Evolutionary conservation across 2,113 vertebrate species (phyloP).

Genomic region (Malurus cyaneus): DNA sequence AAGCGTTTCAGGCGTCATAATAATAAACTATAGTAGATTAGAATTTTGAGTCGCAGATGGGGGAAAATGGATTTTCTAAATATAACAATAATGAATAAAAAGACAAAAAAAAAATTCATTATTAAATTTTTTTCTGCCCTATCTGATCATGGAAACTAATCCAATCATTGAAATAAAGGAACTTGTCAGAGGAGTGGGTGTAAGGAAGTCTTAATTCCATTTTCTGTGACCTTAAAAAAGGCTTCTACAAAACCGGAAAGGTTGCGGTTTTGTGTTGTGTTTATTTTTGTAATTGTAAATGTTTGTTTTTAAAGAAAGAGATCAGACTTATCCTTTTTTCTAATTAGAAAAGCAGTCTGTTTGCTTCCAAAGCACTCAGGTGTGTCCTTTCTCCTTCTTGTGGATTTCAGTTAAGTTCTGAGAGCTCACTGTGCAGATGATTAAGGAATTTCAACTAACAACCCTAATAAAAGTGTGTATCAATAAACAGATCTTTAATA

Average conservation of each 20-base stretch:
- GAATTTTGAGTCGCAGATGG: too few relatives aligned
- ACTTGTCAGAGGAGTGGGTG: neutral
- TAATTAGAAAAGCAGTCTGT: neutral
- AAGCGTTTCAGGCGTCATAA: too few relatives aligned
- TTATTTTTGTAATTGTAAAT: neutral
- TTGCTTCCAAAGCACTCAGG: neutral
- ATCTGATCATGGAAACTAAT: neutral
- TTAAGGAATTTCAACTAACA: neutral
- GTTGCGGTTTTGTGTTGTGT: neutral
- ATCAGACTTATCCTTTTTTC: neutral
- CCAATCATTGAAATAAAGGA: neutral
- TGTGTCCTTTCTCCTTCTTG: neutral
- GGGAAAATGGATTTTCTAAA: too few relatives aligned
- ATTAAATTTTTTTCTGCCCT: neutral
- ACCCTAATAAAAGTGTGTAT: neutral
- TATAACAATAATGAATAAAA: too few relatives aligned
- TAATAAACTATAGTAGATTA: too few relatives aligned
- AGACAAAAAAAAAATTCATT: fast-evolving
- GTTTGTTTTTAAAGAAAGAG: neutral
- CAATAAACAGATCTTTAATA: neutral
- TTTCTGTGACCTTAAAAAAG: neutral
- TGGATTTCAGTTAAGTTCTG: neutral
- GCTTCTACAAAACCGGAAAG: neutral
- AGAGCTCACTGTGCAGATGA: neutral
- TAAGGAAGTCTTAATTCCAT: neutral